These are phyloP conservation scores for Drosophila athabasca DNA, from an alignment of 1,140 invertebrate species.

Conservation along the genomic window DNA sequence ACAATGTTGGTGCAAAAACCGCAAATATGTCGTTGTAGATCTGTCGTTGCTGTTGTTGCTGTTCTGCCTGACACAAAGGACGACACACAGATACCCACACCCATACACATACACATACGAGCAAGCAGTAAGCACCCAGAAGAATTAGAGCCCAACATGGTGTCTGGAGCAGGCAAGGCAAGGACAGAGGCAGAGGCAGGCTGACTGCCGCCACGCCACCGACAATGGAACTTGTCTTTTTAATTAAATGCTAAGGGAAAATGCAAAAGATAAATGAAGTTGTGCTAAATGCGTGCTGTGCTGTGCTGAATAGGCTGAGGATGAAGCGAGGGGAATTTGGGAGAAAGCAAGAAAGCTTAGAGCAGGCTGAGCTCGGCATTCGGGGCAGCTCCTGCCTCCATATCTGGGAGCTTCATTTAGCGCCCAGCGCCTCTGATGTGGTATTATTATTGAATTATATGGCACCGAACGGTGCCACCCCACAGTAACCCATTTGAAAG, in stretches of 20 bases:
- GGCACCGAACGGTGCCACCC: background rate
- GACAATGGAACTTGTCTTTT: conserved; percentile 82
- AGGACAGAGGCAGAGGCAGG: conserved; percentile 47
- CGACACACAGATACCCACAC: conserved; percentile 10
- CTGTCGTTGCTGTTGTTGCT: conserved; percentile 41
- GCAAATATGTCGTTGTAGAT: conserved; percentile 70
- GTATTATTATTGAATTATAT: conserved; percentile 76
- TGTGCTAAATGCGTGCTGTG: conserved; percentile 80
- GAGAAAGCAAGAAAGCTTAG: conserved; percentile 30
- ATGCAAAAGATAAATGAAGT: conserved; percentile 82
- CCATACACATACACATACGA: background rate
- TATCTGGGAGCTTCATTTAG: conserved; percentile 55
- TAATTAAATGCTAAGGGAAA: conserved; percentile 82
- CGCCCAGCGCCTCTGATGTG: conserved; percentile 44
- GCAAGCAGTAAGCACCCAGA: background rate
- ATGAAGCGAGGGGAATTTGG: conserved; percentile 19
- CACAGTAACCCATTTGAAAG: background rate
- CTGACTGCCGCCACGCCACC: conserved; percentile 43
- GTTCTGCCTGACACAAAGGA: conserved; percentile 39
- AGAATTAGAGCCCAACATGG: conserved; percentile 59
- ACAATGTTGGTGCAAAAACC: conserved; percentile 77
- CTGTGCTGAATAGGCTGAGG: conserved; percentile 42
- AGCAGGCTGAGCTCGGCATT: conserved; percentile 51
- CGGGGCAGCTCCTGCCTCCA: conserved; percentile 27
- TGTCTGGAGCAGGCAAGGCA: conserved; percentile 61